These are phyloP conservation scores for Petrolisthes cinctipes DNA, from an alignment of 2,888 invertebrate species.

Conservation along the genomic window DNA sequence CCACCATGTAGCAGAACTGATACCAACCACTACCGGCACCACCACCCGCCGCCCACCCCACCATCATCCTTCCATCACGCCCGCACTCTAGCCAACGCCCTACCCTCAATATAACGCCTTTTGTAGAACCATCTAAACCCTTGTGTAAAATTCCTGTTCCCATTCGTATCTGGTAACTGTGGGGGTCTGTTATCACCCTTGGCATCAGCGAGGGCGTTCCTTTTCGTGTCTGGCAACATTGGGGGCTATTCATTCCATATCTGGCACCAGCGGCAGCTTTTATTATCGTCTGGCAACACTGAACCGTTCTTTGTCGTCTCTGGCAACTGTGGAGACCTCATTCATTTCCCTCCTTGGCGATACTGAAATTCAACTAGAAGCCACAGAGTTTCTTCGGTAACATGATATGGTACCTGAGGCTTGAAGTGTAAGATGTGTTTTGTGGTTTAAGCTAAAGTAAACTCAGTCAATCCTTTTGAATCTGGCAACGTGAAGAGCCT, in stretches of 20 bases:
- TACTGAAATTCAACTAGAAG: too few species aligned
- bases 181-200: neutral
- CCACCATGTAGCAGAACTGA: slow-evolving; percentile 36
- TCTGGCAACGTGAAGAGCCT: neutral
- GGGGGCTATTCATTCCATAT: slow-evolving; percentile 16
- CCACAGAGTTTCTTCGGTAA: too few species aligned
- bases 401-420: too few species aligned
- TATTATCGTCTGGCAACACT: slow-evolving; percentile 7
- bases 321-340: neutral
- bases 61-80: slow-evolving; percentile 20
- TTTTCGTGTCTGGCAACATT: slow-evolving; percentile 13
- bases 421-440: too few species aligned
- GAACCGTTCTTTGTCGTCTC: neutral
- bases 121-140: neutral
- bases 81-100: slow-evolving; percentile 1
- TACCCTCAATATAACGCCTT: neutral
- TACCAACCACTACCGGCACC: neutral
- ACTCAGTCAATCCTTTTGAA: too few species aligned
- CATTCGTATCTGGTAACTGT: slow-evolving; percentile 8
- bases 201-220: slow-evolving; percentile 16
- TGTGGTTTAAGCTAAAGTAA: too few species aligned
- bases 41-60: slow-evolving; percentile 15
- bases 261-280: slow-evolving; percentile 5
- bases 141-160: neutral
- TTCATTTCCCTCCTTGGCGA: too few species aligned